Evolutionary conservation across 1,140 invertebrate species (phyloP).

Genomic region (Drosophila melanogaster): DNA sequence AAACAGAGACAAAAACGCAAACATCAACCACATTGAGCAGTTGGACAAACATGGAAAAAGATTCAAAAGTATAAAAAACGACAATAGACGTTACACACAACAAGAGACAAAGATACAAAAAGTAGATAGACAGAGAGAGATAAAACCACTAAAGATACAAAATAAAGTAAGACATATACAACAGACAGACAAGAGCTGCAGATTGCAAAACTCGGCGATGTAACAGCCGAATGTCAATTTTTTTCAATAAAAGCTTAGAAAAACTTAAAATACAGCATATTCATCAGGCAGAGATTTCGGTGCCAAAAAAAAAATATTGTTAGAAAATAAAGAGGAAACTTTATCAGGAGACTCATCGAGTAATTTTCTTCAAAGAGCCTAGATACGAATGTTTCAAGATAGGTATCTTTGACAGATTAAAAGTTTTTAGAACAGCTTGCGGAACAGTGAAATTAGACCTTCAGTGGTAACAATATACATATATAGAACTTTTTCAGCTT

Average conservation of each 20-base stretch:
- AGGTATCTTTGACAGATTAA: not conserved
- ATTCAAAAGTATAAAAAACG: slow-evolving; percentile 42
- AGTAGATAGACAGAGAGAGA: slow-evolving; percentile 29
- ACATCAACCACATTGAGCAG: slow-evolving; percentile 40
- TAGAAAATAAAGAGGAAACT: not conserved
- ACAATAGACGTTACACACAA: slow-evolving; percentile 38
- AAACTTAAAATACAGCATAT: not conserved
- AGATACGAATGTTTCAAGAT: not conserved
- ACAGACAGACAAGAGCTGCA: slow-evolving; percentile 23
- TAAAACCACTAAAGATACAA: slow-evolving; percentile 29
- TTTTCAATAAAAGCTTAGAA: slow-evolving; percentile 12
- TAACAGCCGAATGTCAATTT: slow-evolving; percentile 77
- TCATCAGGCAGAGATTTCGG: not conserved
- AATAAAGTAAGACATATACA: slow-evolving; percentile 18
- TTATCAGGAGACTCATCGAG: not conserved
- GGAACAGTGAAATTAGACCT: slow-evolving; percentile 9
- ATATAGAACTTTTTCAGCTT: not conserved
- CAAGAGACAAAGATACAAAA: slow-evolving; percentile 21
- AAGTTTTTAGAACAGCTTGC: slow-evolving; percentile 9
- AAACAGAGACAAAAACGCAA: slow-evolving; percentile 31
- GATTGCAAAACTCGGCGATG: slow-evolving; percentile 12
- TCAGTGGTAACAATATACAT: not conserved
- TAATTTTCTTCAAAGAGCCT: not conserved
- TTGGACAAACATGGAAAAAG: slow-evolving; percentile 38
- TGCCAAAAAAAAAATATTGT: not conserved